A percentile compares a stretch with the other conserved stretches of the same genome.
These are phyloP conservation scores for Xiphophorus maculatus DNA, from an alignment of 2,113 vertebrate species.

Conservation along the genomic window DNA sequence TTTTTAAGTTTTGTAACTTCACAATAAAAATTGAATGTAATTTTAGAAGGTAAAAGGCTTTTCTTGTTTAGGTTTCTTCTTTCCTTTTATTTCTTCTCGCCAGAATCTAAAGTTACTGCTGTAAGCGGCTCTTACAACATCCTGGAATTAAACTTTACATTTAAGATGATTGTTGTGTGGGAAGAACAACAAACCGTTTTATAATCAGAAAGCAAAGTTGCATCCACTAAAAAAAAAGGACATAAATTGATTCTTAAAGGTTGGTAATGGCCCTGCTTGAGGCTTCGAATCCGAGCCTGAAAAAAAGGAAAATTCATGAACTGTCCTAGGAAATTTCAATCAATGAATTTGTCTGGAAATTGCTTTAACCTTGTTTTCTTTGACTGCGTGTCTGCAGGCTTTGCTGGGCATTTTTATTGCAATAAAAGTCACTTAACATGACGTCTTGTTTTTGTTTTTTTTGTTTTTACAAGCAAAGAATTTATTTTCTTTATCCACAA, in stretches of 20 bases:
- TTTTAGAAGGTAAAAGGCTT: conserved; percentile 16
- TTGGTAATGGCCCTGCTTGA: background rate
- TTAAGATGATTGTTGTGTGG: too few species aligned
- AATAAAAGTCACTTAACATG: conserved; percentile 58
- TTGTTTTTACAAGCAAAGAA: too few species aligned
- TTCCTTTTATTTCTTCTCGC: conserved; percentile 3
- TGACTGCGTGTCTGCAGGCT: conserved; percentile 38
- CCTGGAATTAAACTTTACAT: background rate
- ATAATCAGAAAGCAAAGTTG: background rate
- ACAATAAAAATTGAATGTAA: conserved; percentile 2
- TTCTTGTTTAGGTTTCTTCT: conserved; percentile 7
- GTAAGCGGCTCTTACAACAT: conserved; percentile 2
- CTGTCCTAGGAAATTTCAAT: background rate
- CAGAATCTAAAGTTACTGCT: conserved; percentile 44
- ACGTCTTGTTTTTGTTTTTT: background rate
- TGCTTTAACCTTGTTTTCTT: background rate
- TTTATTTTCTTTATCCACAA: too few species aligned
- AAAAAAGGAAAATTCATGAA: background rate
- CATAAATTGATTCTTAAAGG: background rate
- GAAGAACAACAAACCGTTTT: background rate
- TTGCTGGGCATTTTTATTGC: conserved; percentile 29
- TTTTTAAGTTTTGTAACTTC: conserved; percentile 36
- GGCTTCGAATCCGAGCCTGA: background rate
- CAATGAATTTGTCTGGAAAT: background rate
- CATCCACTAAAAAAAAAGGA: background rate